Evolutionary conservation across 1,140 invertebrate genomes (phyloP), one percentile per base, ranked within the genome.

Genomic region (Hestina assimilis): DNA sequence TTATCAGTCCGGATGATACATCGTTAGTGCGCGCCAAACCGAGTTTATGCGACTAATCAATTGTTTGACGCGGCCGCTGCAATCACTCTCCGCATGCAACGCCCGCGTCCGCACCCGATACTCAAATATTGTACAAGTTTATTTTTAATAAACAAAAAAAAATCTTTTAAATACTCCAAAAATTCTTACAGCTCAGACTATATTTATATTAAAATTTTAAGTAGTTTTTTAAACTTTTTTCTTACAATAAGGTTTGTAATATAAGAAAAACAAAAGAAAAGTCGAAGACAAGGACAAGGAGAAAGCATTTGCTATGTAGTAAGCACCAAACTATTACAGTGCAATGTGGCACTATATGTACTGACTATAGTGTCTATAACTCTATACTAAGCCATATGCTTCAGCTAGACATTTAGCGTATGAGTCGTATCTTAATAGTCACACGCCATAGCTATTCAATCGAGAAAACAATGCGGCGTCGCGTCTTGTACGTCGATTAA

Each of bases 11-110:
- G 77, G 71, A 86, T 87, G 84, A 87, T 86, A 79, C 81, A 86
- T 84, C 79, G 84, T 86, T 87, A 87, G 84, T 75, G 75, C 79
- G 82, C 78, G 81, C 83, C 84, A 86, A 87, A 86, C 82, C 77
- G 80, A 88, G 83, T 88, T 88, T 88, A 88, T 88, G 80, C 81
- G 77, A 85, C 83, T 88, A 88, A 88, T 86, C 85, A 88, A 88
- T 86, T 88, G 85, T 86, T 88, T 88, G 85, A 85, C 78, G 85
- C 81, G 81, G 80, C 80, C 77, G 71, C 72, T 83, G 81, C 85
- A 88, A 88, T 86, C 83, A 88, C 83, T 79, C 72, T 70, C 72
- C 79, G 69, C 65, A 64, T 69, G 15, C 50, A 43, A 55, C 35
- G 15, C 43, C 31, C 48, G 43, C 33, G 17, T 23, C 50, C 59